phyloP scores from a whole-genome alignment of 2,113 vertebrate genomes.

The Cebidichthys violaceus region DNA sequence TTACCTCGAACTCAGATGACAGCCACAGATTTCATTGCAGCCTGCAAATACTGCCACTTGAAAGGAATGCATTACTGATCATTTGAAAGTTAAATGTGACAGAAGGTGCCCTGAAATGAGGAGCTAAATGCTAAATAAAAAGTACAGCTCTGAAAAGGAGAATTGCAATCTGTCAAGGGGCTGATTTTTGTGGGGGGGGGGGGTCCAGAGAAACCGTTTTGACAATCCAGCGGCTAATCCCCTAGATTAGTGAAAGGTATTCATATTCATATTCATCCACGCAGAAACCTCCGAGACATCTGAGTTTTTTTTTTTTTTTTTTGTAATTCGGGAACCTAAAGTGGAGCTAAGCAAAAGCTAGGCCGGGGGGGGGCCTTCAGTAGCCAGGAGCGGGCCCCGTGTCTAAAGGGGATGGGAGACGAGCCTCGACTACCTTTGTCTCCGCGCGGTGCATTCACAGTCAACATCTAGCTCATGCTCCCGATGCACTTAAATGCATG shows the following conservation, averaged over 20 bases:
- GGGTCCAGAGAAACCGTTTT: constrained; percentile 43
- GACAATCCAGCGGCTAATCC: constrained; percentile 67
- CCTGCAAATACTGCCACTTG: not conserved
- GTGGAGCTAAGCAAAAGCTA: constrained; percentile 32
- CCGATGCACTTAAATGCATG: constrained; percentile 53
- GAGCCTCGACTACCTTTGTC: constrained; percentile 38
- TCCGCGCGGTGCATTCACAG: constrained; percentile 42
- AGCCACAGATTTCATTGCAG: constrained; percentile 9
- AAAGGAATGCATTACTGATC: constrained; percentile 36
- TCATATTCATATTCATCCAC: constrained; percentile 63
- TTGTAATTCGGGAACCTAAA: constrained; percentile 35
- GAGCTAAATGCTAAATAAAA: constrained; percentile 52
- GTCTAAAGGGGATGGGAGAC: constrained; percentile 30
- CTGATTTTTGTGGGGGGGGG: constrained; percentile 7
- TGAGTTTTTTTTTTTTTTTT: constrained; percentile 32
- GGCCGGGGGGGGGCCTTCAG: constrained; percentile 30
- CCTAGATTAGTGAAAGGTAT: constrained; percentile 67
- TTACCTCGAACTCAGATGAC: constrained; percentile 27
- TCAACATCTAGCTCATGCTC: constrained; percentile 49
- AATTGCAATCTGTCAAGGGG: constrained; percentile 20
- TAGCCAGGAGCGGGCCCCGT: not conserved
- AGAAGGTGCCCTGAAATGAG: constrained; percentile 36
- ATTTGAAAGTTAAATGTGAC: constrained; percentile 60
- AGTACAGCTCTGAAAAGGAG: constrained; percentile 7
- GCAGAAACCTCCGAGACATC: constrained; percentile 57